Evolutionary conservation across 64 coral and sea anemone species (phyloP).

Genomic region (Cladopsammia gracilis): DNA sequence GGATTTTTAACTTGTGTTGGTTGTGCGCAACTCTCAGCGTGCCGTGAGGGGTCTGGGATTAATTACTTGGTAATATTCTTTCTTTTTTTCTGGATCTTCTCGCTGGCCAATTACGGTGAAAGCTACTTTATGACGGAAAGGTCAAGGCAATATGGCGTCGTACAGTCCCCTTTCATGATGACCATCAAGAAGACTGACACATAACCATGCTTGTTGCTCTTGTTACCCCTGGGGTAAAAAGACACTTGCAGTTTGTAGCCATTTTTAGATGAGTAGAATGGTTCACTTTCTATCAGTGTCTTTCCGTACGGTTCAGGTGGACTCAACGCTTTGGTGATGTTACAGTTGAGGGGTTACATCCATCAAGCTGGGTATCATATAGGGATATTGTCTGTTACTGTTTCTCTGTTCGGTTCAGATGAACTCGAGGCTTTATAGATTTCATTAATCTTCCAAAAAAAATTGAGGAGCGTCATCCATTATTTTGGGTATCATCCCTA

Average conservation of each 20-base stretch:
- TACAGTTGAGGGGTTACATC: too few relatives aligned
- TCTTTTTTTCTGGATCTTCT: background rate
- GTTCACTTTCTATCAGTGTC: too few relatives aligned
- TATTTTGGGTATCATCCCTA: background rate
- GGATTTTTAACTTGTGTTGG: background rate
- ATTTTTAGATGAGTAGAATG: background rate
- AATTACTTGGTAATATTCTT: background rate
- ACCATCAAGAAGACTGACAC: background rate
- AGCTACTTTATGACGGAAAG: background rate
- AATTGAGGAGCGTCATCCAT: background rate
- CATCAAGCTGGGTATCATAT: too few relatives aligned
- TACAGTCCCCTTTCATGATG: slow-evolving; percentile 4
- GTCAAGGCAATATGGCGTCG: background rate
- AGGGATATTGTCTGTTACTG: background rate
- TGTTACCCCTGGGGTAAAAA: background rate
- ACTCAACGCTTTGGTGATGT: too few relatives aligned
- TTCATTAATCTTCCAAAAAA: background rate
- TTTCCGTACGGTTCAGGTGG: too few relatives aligned
- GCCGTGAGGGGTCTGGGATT: background rate
- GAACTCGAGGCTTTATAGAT: background rate
- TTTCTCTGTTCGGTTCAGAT: background rate
- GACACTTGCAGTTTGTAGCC: background rate
- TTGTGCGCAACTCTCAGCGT: background rate
- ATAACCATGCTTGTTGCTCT: background rate
- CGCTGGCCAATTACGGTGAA: background rate